These are phyloP conservation scores for Phyllotreta cruciferae DNA, from an alignment of 2,888 invertebrate genomes.

Conservation along the genomic window DNA sequence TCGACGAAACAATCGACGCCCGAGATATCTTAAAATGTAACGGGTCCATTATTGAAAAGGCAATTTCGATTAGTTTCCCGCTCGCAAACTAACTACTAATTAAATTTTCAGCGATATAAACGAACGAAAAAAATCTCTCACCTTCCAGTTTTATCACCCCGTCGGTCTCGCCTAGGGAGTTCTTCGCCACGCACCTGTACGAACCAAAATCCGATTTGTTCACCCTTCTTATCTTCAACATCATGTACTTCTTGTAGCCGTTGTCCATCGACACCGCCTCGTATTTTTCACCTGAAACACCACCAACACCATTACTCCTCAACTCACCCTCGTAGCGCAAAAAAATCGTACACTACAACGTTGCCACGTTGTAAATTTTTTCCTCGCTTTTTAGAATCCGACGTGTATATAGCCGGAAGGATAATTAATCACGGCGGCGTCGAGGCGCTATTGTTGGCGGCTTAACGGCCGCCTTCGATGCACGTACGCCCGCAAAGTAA, in stretches of 20 bases:
- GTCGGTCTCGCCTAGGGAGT: constrained; percentile 88
- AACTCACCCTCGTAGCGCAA: not conserved
- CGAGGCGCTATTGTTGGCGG: constrained; percentile 46
- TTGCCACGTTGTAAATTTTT: not conserved
- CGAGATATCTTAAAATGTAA: constrained; percentile 30
- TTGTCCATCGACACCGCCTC: constrained; percentile 83
- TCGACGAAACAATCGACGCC: constrained; percentile 38
- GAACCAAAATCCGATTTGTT: constrained; percentile 83
- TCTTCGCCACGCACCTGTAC: constrained; percentile 91
- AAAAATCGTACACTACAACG: constrained; percentile 1
- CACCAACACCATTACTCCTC: not conserved
- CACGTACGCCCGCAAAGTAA: constrained; percentile 31
- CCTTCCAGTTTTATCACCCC: constrained; percentile 89
- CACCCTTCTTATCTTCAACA: constrained; percentile 85
- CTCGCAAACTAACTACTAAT: constrained; percentile 12
- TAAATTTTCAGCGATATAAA: constrained; percentile 8
- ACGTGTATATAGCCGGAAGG: constrained; percentile 53
- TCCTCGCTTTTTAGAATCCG: too few relatives aligned
- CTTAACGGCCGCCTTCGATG: constrained; percentile 34
- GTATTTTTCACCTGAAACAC: constrained; percentile 80
- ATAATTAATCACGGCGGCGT: constrained; percentile 54
- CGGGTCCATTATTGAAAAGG: constrained; percentile 27
- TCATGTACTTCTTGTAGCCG: constrained; percentile 90
- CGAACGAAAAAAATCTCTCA: constrained; percentile 57
- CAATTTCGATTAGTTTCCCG: not conserved